Percentiles rank a stretch among this genome's conserved stretches.
Conservation (phyloP, 2,797 vertebrate genomes). For the Peromyscus aztecus region DNA sequence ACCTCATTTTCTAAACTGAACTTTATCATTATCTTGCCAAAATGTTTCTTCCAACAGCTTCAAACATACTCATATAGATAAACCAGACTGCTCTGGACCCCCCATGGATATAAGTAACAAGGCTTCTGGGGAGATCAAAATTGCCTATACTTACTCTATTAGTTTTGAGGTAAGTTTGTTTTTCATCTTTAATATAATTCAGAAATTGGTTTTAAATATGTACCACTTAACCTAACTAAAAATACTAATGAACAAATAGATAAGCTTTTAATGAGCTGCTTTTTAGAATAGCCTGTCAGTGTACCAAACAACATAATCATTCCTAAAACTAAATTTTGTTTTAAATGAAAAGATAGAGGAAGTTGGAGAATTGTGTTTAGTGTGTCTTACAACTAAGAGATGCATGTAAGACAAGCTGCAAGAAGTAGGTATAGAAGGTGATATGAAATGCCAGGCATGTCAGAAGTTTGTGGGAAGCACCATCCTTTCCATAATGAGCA, state of each 20-base stretch:
- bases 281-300: slow-evolving; percentile 46
- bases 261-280: slow-evolving; percentile 63
- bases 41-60: slow-evolving; percentile 88
- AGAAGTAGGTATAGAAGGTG: not conserved
- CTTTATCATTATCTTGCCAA: slow-evolving; percentile 66
- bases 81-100: slow-evolving; percentile 92
- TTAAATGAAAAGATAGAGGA: slow-evolving; percentile 37
- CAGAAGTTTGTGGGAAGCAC: not conserved
- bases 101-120: slow-evolving; percentile 95
- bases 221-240: slow-evolving; percentile 71
- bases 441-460: not conserved
- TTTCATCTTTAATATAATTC: slow-evolving; percentile 66
- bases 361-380: slow-evolving; percentile 13
- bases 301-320: not conserved
- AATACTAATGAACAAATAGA: slow-evolving; percentile 50
- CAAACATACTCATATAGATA: slow-evolving; percentile 91
- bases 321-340: slow-evolving; percentile 41
- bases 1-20: not conserved
- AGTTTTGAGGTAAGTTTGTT: slow-evolving; percentile 90
- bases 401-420: not conserved
- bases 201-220: slow-evolving; percentile 71
- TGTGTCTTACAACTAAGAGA: not conserved
- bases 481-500: not conserved
- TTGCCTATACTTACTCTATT: slow-evolving; percentile 94
- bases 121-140: slow-evolving; percentile 89